These are phyloP conservation scores for Picathartes gymnocephalus DNA, from an alignment of 2,113 vertebrate species.

Conservation along the genomic window DNA sequence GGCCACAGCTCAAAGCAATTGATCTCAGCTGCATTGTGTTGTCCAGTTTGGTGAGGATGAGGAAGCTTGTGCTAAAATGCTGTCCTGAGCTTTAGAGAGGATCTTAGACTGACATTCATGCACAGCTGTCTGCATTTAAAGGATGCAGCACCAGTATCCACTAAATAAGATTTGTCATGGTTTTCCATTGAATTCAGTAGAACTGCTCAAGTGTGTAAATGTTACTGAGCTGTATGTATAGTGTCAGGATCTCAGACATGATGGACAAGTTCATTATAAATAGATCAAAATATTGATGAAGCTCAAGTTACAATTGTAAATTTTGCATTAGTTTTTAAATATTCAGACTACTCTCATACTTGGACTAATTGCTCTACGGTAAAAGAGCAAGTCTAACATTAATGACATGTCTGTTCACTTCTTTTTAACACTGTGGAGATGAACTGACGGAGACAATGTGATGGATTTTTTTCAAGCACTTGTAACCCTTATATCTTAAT, in stretches of 20 bases:
- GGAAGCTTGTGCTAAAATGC: neutral
- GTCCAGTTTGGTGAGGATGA: neutral
- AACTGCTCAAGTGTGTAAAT: neutral
- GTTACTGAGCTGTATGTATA: neutral
- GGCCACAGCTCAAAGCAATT: neutral
- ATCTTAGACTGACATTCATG: neutral
- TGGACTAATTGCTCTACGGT: neutral
- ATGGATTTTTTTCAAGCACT: neutral
- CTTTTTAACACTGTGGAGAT: neutral
- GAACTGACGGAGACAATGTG: neutral
- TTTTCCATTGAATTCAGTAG: neutral
- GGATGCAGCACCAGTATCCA: neutral
- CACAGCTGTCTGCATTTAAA: neutral
- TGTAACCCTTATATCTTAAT: neutral
- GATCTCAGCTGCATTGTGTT: neutral
- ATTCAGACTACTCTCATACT: neutral
- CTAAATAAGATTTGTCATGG: neutral
- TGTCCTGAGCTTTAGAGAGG: neutral
- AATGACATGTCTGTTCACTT: neutral
- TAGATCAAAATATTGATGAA: neutral
- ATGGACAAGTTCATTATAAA: constrained; percentile 16
- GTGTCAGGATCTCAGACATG: neutral
- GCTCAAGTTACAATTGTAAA: neutral
- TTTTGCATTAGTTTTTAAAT: constrained; percentile 18
- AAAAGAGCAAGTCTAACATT: constrained; percentile 24